A percentile compares a stretch with the other conserved stretches of the same genome.
phyloP scores from a whole-genome alignment of 2,113 vertebrate genomes.

The Anoplopoma fimbria region DNA sequence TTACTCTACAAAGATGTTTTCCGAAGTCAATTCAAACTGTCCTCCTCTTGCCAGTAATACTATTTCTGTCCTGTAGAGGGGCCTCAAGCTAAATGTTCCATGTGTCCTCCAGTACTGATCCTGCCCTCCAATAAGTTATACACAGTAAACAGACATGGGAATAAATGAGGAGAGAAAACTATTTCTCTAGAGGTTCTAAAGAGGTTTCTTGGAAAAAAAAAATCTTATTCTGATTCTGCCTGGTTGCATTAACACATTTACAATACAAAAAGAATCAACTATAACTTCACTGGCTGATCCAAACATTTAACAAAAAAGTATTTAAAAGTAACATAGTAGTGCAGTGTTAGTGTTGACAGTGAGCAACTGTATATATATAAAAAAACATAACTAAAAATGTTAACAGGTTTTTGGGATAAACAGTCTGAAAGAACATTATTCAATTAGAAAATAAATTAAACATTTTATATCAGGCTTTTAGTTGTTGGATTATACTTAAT shows the following conservation, averaged over 20 bases:
- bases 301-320: not conserved
- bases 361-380: not conserved
- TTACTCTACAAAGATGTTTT: not conserved
- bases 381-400: no score
- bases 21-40: constrained; percentile 12
- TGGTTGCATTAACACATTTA: not conserved
- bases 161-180: not conserved
- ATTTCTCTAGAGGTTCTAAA: not conserved
- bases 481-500: no score
- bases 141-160: not conserved
- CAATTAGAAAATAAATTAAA: no score
- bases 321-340: not conserved
- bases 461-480: no score
- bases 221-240: not conserved
- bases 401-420: no score
- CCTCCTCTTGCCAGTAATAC: constrained; percentile 15
- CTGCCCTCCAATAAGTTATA: not conserved
- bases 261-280: not conserved
- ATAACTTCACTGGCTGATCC: not conserved
- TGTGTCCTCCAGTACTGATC: not conserved
- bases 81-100: constrained; percentile 28
- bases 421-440: no score
- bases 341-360: not conserved
- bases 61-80: constrained; percentile 58
- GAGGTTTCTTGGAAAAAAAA: not conserved